phyloP scores from a whole-genome alignment of 1,140 invertebrate genomes.

The Drosophila repleta region DNA sequence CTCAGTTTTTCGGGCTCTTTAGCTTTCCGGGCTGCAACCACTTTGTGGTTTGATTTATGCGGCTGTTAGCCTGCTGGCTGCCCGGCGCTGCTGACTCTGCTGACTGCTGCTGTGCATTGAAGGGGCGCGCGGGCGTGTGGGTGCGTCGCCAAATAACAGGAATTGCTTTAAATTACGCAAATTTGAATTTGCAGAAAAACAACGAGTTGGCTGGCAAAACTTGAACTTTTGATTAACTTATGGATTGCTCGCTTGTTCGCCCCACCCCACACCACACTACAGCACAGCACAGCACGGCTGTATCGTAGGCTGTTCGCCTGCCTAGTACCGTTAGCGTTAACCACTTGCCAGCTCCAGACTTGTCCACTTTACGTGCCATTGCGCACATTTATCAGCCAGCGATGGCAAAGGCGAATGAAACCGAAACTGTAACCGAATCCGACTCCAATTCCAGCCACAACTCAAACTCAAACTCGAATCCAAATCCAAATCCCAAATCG shows the following conservation, averaged over 20 bases:
- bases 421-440: conserved; percentile 38
- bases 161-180: conserved; percentile 82
- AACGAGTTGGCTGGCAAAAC: conserved; percentile 38
- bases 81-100: conserved; percentile 3
- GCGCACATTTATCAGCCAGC: conserved; percentile 60
- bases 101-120: background rate
- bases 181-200: conserved; percentile 46
- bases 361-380: conserved; percentile 67
- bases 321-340: conserved; percentile 48
- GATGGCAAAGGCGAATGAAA: conserved; percentile 44
- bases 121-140: conserved; percentile 59
- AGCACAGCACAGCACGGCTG: background rate
- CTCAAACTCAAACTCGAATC: conserved; percentile 3
- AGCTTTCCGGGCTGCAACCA: conserved; percentile 43
- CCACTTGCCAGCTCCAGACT: conserved; percentile 48
- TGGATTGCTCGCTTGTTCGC: conserved; percentile 20
- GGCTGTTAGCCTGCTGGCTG: conserved; percentile 49
- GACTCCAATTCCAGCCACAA: background rate
- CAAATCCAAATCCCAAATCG: conserved; percentile 49
- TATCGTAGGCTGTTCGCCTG: conserved; percentile 9
- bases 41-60: conserved; percentile 78
- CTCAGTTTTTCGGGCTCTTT: background rate
- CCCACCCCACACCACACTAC: background rate
- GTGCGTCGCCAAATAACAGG: conserved; percentile 72
- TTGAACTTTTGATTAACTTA: conserved; percentile 82